Conservation (phyloP, 2,113 vertebrate genomes). For the Baryphthengus martii region DNA sequence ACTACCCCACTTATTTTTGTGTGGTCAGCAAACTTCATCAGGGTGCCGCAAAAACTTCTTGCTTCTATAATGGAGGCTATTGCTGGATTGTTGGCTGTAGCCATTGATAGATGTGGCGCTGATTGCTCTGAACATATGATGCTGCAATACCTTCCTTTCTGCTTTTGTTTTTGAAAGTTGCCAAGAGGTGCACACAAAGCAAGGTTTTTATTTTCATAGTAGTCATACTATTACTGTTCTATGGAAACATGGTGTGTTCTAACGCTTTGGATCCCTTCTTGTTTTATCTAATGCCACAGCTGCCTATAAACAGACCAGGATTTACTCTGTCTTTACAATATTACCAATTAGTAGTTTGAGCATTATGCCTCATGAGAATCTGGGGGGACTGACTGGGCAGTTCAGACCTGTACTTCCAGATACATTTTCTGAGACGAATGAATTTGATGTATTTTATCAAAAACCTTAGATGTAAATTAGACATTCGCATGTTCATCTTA, state of each 20-base stretch:
- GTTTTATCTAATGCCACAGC: neutral
- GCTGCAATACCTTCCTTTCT: neutral
- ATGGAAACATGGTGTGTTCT: neutral
- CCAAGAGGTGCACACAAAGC: neutral
- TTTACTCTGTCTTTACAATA: neutral
- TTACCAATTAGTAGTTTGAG: neutral
- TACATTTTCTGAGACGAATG: neutral
- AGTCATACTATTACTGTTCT: neutral
- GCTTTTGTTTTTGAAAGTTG: neutral
- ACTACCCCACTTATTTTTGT: too few species aligned
- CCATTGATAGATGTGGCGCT: neutral
- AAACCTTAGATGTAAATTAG: neutral
- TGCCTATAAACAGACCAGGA: neutral
- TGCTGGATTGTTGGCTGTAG: neutral
- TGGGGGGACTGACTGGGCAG: neutral
- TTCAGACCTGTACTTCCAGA: neutral
- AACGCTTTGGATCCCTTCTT: neutral
- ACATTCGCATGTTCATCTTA: neutral
- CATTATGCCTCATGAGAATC: neutral
- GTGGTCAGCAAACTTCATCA: too few species aligned
- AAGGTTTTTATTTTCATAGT: neutral
- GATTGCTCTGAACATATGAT: neutral
- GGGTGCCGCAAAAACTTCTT: neutral
- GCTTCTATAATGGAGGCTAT: neutral
- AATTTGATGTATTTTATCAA: neutral